Evolutionary conservation across 2,797 vertebrate genomes (phyloP).

Genomic region (Anguilla marmorata): DNA sequence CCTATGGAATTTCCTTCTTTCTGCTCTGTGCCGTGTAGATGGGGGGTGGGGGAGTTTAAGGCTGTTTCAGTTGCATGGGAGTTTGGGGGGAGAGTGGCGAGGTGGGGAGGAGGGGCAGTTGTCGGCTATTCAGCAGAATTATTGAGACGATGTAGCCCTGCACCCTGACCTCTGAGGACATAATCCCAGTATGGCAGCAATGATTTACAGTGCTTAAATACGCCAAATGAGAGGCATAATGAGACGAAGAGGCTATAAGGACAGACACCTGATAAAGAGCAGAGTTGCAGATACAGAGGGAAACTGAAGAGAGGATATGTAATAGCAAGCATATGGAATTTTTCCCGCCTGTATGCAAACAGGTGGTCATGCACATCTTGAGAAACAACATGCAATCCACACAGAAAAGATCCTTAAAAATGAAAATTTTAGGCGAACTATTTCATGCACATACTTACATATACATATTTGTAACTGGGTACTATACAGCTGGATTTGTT

Average conservation of each 20-base stretch:
- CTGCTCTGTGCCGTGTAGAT: constrained; percentile 46
- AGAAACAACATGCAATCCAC: neutral
- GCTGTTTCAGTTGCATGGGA: neutral
- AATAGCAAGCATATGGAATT: neutral
- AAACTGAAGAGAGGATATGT: constrained; percentile 48
- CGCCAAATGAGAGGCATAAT: constrained; percentile 65
- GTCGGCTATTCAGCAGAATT: neutral
- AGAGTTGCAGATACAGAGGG: constrained; percentile 59
- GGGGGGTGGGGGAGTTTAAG: neutral
- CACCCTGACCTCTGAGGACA: neutral
- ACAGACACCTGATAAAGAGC: constrained; percentile 70
- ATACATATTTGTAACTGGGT: neutral
- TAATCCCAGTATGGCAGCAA: constrained; percentile 58
- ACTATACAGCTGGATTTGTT: neutral
- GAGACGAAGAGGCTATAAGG: constrained; percentile 69
- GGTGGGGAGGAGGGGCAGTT: neutral
- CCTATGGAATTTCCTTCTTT: constrained; percentile 58
- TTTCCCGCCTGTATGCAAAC: neutral
- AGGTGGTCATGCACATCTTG: neutral
- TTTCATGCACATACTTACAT: neutral
- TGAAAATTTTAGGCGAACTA: neutral
- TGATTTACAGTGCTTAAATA: constrained; percentile 71
- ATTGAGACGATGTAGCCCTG: neutral
- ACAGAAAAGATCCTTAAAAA: neutral
- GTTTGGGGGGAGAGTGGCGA: too few relatives aligned